Evolutionary conservation across 2,888 invertebrate genomes (phyloP).

Genomic region (Halictus ligatus): DNA sequence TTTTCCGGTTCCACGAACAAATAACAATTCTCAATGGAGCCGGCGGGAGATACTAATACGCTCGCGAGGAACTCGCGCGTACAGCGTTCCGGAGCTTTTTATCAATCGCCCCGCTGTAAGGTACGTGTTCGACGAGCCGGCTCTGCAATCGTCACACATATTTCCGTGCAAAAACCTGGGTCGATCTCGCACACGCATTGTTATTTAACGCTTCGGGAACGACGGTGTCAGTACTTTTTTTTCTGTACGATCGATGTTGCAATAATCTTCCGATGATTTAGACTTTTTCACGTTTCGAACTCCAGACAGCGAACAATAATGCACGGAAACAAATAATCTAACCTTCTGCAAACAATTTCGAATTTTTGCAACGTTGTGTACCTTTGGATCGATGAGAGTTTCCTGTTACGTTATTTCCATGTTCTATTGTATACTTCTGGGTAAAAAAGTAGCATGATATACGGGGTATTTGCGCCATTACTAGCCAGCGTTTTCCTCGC

Average conservation of each 20-base stretch:
- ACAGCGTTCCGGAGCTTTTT: not conserved
- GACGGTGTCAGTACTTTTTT: no score
- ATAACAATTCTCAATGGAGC: not conserved
- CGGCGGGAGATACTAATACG: not conserved
- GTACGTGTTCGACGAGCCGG: not conserved
- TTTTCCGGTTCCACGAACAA: not conserved
- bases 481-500: no score
- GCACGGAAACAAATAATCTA: no score
- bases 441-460: not conserved
- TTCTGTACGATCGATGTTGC: no score
- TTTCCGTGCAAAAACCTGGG: not conserved
- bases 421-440: not conserved
- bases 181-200: not conserved
- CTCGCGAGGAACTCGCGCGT: not conserved
- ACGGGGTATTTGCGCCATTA: no score
- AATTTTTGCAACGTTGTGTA: no score
- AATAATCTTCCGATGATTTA: no score
- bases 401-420: not conserved
- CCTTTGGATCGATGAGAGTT: not conserved
- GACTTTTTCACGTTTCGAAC: no score
- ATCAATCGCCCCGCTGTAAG: not conserved
- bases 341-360: no score
- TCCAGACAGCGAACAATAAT: no score
- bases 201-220: not conserved
- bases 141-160: not conserved